phyloP scores from a whole-genome alignment of 2,113 vertebrate genomes.

The Scomber colias region DNA sequence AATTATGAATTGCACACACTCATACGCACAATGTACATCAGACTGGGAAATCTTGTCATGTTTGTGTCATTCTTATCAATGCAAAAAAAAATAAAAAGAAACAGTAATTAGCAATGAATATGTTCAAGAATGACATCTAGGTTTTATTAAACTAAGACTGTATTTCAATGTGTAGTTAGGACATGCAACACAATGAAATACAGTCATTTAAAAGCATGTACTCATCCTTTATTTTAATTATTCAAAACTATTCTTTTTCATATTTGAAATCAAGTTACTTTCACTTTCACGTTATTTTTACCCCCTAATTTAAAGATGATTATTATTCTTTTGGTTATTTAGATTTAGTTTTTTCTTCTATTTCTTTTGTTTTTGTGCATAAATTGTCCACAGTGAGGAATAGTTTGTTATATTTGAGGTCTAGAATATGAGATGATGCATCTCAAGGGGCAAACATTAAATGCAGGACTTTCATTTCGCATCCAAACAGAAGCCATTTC shows the following conservation, averaged over 20 bases:
- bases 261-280: neutral
- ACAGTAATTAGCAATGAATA: too few species aligned
- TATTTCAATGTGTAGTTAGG: neutral
- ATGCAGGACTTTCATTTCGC: neutral
- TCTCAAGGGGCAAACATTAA: neutral
- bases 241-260: neutral
- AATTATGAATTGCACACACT: slow-evolving; percentile 53
- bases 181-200: neutral
- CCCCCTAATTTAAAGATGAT: neutral
- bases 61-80: too few species aligned
- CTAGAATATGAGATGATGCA: neutral
- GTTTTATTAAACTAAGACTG: neutral
- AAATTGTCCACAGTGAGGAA: neutral
- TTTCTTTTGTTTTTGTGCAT: neutral
- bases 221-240: neutral
- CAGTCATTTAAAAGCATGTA: neutral
- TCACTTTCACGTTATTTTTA: neutral
- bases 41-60: too few species aligned
- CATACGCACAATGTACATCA: slow-evolving; percentile 9
- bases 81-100: too few species aligned
- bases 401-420: too few species aligned
- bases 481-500: neutral
- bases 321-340: neutral
- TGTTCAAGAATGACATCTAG: neutral
- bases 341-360: neutral